A percentile compares a stretch with the other conserved stretches of the same genome.
Evolutionary conservation across 2,113 vertebrate genomes (phyloP).

Genomic region (Hyperopisus bebe): DNA sequence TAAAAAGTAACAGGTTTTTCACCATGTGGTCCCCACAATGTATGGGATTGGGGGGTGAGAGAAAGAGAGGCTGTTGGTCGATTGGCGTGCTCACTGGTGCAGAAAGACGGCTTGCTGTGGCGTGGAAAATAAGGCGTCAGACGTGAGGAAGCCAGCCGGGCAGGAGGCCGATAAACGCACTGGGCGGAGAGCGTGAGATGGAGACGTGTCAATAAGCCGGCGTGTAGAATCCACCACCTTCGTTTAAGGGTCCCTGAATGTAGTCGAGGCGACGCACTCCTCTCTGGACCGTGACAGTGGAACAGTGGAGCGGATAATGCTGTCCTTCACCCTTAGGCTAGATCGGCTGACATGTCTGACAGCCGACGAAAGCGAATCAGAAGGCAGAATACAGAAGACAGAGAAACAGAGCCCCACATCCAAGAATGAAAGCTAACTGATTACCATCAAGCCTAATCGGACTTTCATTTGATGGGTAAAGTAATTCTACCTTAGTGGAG

Average conservation of each 20-base stretch:
- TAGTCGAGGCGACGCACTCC: not conserved
- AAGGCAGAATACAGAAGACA: not conserved
- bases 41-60: slow-evolving; percentile 47
- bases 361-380: not conserved
- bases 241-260: not conserved
- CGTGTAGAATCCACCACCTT: not conserved
- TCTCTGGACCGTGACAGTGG: not conserved
- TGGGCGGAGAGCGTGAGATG: not conserved
- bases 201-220: not conserved
- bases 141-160: not conserved
- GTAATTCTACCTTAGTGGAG: slow-evolving; percentile 13
- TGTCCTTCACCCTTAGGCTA: not conserved
- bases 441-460: slow-evolving; percentile 19
- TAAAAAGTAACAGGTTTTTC: not conserved
- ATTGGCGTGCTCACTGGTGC: slow-evolving; percentile 50
- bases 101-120: slow-evolving; percentile 25
- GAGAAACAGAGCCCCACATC: not conserved
- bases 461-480: slow-evolving; percentile 26
- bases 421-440: slow-evolving; percentile 6
- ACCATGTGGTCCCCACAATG: not conserved
- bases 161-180: not conserved
- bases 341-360: not conserved
- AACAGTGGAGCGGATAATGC: not conserved
- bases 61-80: slow-evolving; percentile 16
- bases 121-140: not conserved